Conservation (phyloP, 2,797 vertebrate species). For the Micromesistius poutassou region DNA sequence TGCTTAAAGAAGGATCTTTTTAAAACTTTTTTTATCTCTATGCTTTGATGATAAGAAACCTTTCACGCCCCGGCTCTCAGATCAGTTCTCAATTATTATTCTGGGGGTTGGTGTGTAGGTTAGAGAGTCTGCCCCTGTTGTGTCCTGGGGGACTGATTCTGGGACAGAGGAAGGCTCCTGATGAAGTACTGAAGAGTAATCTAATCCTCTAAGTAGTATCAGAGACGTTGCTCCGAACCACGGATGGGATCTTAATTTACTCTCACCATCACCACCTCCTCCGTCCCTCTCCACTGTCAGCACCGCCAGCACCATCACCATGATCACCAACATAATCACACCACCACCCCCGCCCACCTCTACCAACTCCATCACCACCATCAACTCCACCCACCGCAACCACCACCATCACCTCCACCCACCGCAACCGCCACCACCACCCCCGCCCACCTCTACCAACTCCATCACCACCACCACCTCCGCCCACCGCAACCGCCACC, state of each 20-base stretch:
- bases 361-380: background rate
- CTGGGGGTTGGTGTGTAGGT: background rate
- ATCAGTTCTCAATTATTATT: too few species aligned
- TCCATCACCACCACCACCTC: too few species aligned
- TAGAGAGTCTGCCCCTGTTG: conserved; percentile 16
- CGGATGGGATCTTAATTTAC: conserved; percentile 69
- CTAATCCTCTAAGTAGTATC: conserved; percentile 50
- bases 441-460: too few species aligned
- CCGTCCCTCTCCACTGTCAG: too few species aligned
- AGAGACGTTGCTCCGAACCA: conserved; percentile 47
- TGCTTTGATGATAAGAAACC: background rate
- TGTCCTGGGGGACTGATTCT: conserved; percentile 21
- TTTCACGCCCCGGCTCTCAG: background rate
- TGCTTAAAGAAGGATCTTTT: too few species aligned
- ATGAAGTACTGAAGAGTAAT: conserved; percentile 62
- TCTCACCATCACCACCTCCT: conserved; percentile 32
- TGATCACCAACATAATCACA: too few species aligned
- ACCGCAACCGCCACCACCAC: too few species aligned
- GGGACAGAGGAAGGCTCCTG: conserved; percentile 37
- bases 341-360: background rate
- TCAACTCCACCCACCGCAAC: too few species aligned
- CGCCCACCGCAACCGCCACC: too few species aligned
- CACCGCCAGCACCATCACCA: too few species aligned
- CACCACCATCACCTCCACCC: too few species aligned
- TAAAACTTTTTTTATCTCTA: too few species aligned